Base-by-base conservation (phyloP, 1,140 invertebrate species). In the Microplitis demolitor region DNA sequence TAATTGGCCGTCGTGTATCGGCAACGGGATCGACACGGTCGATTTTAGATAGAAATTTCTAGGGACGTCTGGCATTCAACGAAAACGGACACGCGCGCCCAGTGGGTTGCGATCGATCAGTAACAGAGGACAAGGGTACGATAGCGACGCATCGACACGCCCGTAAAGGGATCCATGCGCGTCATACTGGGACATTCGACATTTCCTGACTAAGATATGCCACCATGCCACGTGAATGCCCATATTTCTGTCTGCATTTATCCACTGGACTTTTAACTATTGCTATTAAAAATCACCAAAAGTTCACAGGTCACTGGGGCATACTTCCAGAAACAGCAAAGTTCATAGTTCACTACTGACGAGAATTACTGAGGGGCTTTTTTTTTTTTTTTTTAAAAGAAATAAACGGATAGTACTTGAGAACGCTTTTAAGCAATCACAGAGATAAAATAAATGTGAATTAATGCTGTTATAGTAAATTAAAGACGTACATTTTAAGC, bases 381-480 rank as follows among this genome's bases (percentile, higher is more conserved):
- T 33, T 61, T 33, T 61, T 31, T 24, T 24, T 33, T 61, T 33
- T 61, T 31, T 16, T 34, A 61, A 13, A 8, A 61, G 33, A 45
- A 61, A 13, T 61, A 61, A 61, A 45, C 5, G 11, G 39, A 45
- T 11, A 45, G 39, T 45, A 45, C 39, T 45, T 45, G 39, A 45
- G 39, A 45, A 45, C 6, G 39, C 39, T 45, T 45, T 45, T 45
- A 45, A 45, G 39, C 39, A 45, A 45, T 45, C 39, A 24, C 24
- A 45, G 5, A 45, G 39, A 45, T 45, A 45, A 45, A 45, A 45
- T 11, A 9, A 45, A 45, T 24, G 39, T 45, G 39, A 3, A 45
- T 62, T 69, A 63, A 71, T 72, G 75, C 76, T 81, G 77, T 82
- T 82, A 24, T 24, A 81, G 79, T 77, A 75, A 79, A 82, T 81